Percentiles rank a stretch among this genome's conserved stretches.
phyloP scores from a whole-genome alignment of 2,113 vertebrate species.

The Platichthys stellatus region DNA sequence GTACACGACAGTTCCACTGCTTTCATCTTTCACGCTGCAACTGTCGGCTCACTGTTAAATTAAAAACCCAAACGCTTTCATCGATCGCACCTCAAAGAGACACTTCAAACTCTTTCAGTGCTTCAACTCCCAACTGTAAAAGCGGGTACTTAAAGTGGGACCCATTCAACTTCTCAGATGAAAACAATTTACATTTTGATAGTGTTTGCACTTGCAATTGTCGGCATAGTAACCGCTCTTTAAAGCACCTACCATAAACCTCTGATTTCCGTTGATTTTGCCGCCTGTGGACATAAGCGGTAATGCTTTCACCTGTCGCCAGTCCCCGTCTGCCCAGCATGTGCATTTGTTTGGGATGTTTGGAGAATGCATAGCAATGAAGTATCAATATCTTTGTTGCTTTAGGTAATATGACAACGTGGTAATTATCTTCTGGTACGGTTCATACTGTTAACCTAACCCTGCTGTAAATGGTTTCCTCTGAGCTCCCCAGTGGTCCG shows the following conservation, averaged over 20 bases:
- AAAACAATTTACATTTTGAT: background rate
- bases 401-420: no score
- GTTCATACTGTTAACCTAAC: no score
- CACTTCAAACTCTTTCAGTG: constrained; percentile 9
- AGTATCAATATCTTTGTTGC: no score
- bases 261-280: background rate
- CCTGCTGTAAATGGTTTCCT: no score
- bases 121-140: background rate
- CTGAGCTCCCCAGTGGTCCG: no score
- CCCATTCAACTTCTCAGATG: background rate
- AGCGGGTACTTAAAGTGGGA: background rate
- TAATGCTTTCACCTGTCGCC: no score
- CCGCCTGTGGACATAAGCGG: no score
- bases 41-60: background rate
- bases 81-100: background rate
- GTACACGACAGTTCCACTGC: constrained; percentile 4
- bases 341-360: no score
- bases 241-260: no score
- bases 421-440: no score
- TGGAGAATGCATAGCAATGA: no score
- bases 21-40: background rate
- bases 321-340: no score
- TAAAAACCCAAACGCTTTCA: background rate
- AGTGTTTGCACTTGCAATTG: background rate
- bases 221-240: background rate